Percentiles rank a stretch among this genome's conserved stretches.
Evolutionary conservation across 2,888 invertebrate species (phyloP).

Genomic region (Cantharis lateralis): DNA sequence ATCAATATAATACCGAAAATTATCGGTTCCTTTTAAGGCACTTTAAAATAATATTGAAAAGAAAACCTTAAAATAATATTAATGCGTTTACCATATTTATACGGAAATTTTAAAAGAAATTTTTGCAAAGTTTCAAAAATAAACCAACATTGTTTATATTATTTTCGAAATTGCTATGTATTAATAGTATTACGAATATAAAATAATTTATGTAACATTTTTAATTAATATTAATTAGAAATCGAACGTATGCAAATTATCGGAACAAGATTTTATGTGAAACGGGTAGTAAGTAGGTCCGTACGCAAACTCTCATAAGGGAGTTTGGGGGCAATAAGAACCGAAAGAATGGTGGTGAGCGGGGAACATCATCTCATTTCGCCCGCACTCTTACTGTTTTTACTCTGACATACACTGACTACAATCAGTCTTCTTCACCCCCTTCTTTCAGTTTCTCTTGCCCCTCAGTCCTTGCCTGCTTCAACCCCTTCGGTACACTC

Average conservation of each 20-base stretch:
- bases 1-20: background rate
- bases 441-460: conserved; percentile 31
- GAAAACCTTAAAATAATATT: background rate
- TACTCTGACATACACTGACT: conserved; percentile 56
- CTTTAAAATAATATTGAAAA: background rate
- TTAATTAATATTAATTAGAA: background rate
- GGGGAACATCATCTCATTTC: conserved; percentile 67
- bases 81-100: background rate
- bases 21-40: background rate
- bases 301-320: conserved; percentile 41
- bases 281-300: conserved; percentile 38
- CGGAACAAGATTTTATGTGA: conserved; percentile 41
- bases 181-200: background rate
- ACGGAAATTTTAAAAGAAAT: background rate
- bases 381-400: conserved; percentile 65
- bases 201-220: background rate
- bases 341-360: conserved; percentile 43
- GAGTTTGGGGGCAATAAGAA: conserved; percentile 33
- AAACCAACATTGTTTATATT: background rate
- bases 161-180: background rate
- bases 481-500: conserved; percentile 39
- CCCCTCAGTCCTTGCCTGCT: conserved; percentile 35
- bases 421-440: conserved; percentile 55
- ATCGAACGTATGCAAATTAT: conserved; percentile 39
- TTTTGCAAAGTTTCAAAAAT: background rate